phyloP scores from a whole-genome alignment of 30 jellyfish, hydroid and myxozoan genomes.

The Aurelia aurita complex sp. Pacific region DNA sequence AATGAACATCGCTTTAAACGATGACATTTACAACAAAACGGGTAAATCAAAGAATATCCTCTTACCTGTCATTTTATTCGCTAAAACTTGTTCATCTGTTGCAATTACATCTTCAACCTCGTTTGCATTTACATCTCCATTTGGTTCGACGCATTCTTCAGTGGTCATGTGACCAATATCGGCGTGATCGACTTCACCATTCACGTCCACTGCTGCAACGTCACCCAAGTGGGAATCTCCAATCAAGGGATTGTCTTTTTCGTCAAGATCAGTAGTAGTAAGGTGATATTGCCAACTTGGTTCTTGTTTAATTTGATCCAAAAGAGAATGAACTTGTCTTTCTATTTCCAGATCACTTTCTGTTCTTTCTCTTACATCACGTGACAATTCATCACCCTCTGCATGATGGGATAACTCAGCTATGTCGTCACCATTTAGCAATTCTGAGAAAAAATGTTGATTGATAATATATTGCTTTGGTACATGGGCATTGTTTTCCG shows the following conservation, averaged over 20 bases:
- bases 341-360: conserved; percentile 54
- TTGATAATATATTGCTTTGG: too few relatives aligned
- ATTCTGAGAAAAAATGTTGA: not conserved
- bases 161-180: conserved; percentile 7
- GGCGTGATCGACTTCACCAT: not conserved
- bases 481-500: too few relatives aligned
- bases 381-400: conserved; percentile 25
- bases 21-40: too few relatives aligned
- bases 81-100: conserved; percentile 2
- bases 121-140: conserved; percentile 50
- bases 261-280: conserved; percentile 60
- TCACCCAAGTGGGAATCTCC: conserved; percentile 2
- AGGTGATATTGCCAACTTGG: conserved; percentile 90
- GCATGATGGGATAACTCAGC: not conserved
- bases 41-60: too few relatives aligned
- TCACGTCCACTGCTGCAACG: not conserved
- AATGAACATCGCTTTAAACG: too few relatives aligned
- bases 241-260: not conserved
- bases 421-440: not conserved
- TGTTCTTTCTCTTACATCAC: conserved; percentile 10
- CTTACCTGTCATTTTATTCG: conserved; percentile 7
- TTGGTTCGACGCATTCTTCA: conserved; percentile 1
- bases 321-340: conserved; percentile 56
- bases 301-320: conserved; percentile 58
- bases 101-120: conserved; percentile 35